phyloP scores from a whole-genome alignment of 2,888 invertebrate species.

The Lampropteryx suffumata region DNA sequence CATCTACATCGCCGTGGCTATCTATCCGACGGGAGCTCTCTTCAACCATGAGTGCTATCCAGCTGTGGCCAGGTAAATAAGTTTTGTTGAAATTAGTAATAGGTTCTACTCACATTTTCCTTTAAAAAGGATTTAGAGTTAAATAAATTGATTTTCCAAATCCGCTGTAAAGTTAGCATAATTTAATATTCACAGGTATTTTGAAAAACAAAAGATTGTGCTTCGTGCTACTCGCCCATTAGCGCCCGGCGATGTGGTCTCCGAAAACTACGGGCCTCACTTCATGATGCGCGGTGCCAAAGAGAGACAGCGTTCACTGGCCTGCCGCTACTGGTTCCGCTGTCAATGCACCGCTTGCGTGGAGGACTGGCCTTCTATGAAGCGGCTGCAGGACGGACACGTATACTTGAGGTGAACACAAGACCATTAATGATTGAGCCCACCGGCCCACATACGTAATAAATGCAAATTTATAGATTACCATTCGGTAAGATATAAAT shows the following conservation, averaged over 20 bases:
- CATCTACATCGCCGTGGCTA: slow-evolving; percentile 85
- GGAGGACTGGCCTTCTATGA: slow-evolving; percentile 89
- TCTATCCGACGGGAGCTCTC: slow-evolving; percentile 89
- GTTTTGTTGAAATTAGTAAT: too few relatives aligned
- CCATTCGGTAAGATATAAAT: too few relatives aligned
- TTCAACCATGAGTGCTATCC: slow-evolving; percentile 94
- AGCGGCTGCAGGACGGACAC: slow-evolving; percentile 69
- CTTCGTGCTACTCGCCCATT: slow-evolving; percentile 86
- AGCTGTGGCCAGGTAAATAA: slow-evolving; percentile 86
- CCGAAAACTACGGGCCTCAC: slow-evolving; percentile 93
- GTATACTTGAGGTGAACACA: slow-evolving; percentile 60
- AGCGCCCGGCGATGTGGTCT: slow-evolving; percentile 85
- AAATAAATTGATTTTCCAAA: too few relatives aligned
- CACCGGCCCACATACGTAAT: too few relatives aligned
- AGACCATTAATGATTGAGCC: too few relatives aligned
- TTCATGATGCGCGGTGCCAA: slow-evolving; percentile 81
- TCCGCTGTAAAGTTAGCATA: too few relatives aligned
- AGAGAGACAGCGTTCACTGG: slow-evolving; percentile 84
- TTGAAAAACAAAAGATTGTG: slow-evolving; percentile 88
- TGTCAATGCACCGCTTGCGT: slow-evolving; percentile 89
- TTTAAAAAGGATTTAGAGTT: too few relatives aligned
- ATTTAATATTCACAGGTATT: slow-evolving; percentile 81
- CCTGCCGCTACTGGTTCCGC: slow-evolving; percentile 90
- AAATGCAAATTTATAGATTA: too few relatives aligned
- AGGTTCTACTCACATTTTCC: too few relatives aligned